Evolutionary conservation across 1,140 invertebrate genomes (phyloP).

Genomic region (Drosophila rhopaloa): DNA sequence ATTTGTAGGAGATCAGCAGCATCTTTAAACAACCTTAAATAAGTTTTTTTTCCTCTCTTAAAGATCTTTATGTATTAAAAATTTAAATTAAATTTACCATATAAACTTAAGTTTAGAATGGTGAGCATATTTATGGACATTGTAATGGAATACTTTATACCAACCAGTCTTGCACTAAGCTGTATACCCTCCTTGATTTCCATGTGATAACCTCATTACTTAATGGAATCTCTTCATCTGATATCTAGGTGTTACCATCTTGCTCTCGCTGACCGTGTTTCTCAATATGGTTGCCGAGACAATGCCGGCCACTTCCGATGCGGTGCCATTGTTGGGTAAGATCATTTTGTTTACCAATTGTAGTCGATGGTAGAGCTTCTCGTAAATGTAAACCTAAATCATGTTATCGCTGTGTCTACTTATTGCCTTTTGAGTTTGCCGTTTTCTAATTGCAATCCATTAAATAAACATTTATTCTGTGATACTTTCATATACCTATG

Average conservation of each 20-base stretch:
- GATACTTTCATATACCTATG: conserved; percentile 30
- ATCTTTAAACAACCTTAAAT: too few relatives aligned
- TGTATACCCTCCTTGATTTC: not conserved
- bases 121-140: too few relatives aligned
- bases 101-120: too few relatives aligned
- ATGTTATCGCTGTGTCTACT: conserved; percentile 49
- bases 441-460: conserved; percentile 40
- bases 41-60: not conserved
- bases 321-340: conserved; percentile 89
- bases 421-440: conserved; percentile 62
- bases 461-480: conserved; percentile 29
- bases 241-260: conserved; percentile 96
- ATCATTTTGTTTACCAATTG: conserved; percentile 73
- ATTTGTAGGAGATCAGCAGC: too few relatives aligned
- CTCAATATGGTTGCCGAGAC: conserved; percentile 97
- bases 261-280: conserved; percentile 99
- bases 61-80: too few relatives aligned
- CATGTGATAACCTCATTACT: not conserved
- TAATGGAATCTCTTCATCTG: conserved; percentile 25
- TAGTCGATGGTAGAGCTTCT: conserved; percentile 48
- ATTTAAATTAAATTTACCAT: too few relatives aligned
- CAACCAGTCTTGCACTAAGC: not conserved
- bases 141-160: too few relatives aligned
- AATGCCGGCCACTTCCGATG: conserved; percentile 96
- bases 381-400: conserved; percentile 38